Percentiles rank a stretch among this genome's conserved stretches.
Evolutionary conservation across 1,140 invertebrate genomes (phyloP).

Genomic region (Drosophila takahashii): DNA sequence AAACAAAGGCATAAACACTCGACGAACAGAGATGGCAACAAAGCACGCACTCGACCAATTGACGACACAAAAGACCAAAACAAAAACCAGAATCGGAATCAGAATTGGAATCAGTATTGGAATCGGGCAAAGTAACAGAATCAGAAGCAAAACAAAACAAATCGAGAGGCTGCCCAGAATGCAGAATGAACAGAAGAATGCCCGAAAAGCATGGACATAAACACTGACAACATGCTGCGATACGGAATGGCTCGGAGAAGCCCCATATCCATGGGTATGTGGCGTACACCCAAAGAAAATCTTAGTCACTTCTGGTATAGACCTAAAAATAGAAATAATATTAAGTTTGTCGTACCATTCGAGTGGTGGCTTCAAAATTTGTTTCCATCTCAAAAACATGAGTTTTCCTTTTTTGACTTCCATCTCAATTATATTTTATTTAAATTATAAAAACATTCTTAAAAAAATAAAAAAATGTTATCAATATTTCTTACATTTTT

Average conservation of each 20-base stretch:
- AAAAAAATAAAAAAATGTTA: no score
- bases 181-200: slow-evolving; percentile 64
- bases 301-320: not conserved
- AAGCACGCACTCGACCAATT: slow-evolving; percentile 74
- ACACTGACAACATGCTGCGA: slow-evolving; percentile 76
- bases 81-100: slow-evolving; percentile 42
- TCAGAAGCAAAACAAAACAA: slow-evolving; percentile 46
- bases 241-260: slow-evolving; percentile 27
- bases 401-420: no score
- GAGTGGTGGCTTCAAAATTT: no score
- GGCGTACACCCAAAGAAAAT: slow-evolving; percentile 13
- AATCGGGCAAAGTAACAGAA: slow-evolving; percentile 11
- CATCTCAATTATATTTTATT: no score
- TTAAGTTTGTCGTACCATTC: no score
- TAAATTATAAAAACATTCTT: no score
- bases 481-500: no score
- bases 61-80: slow-evolving; percentile 70
- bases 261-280: slow-evolving; percentile 9
- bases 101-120: slow-evolving; percentile 38
- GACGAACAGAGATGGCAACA: slow-evolving; percentile 61
- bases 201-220: slow-evolving; percentile 58
- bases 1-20: slow-evolving; percentile 70
- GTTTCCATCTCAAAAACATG: no score
- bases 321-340: no score
- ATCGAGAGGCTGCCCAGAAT: slow-evolving; percentile 38